Conservation (phyloP, 1,140 invertebrate genomes). For the Drosophila hydei region DNA sequence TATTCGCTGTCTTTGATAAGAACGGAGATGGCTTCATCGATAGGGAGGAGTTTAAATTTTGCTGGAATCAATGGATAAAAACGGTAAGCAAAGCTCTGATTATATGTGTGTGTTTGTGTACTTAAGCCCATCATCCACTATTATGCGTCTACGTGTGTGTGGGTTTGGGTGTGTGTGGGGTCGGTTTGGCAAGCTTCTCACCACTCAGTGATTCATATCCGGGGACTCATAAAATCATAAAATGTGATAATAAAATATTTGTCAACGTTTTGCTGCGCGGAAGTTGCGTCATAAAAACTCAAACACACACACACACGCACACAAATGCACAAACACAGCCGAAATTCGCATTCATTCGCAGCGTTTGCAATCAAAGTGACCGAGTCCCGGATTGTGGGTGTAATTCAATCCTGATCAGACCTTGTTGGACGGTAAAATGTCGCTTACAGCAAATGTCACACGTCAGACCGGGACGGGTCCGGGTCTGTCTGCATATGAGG, state of each 20-base stretch:
- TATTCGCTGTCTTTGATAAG: slow-evolving; percentile 91
- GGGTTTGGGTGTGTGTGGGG: slow-evolving; percentile 26
- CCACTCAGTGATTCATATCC: slow-evolving; percentile 79
- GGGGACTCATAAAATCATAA: slow-evolving; percentile 82
- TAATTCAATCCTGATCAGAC: slow-evolving; percentile 81
- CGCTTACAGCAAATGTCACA: slow-evolving; percentile 79
- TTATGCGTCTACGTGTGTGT: slow-evolving; percentile 34
- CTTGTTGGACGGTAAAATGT: slow-evolving; percentile 69
- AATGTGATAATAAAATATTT: slow-evolving; percentile 83
- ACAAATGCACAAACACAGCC: slow-evolving; percentile 16
- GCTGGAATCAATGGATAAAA: slow-evolving; percentile 94
- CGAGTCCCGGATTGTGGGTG: slow-evolving; percentile 78
- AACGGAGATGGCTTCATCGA: slow-evolving; percentile 92
- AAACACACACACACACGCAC: slow-evolving; percentile 8
- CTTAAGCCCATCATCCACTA: slow-evolving; percentile 52
- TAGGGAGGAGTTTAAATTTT: slow-evolving; percentile 91
- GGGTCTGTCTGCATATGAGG: slow-evolving; percentile 29
- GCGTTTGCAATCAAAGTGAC: slow-evolving; percentile 77
- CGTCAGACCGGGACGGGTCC: slow-evolving; percentile 58
- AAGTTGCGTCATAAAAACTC: slow-evolving; percentile 41
- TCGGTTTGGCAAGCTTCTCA: slow-evolving; percentile 51
- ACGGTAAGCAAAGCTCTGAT: slow-evolving; percentile 85
- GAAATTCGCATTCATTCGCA: slow-evolving; percentile 53
- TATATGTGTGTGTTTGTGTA: slow-evolving; percentile 17
- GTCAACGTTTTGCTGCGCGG: slow-evolving; percentile 69